Conservation (phyloP, 2,797 vertebrate species). For the Falco naumanni region DNA sequence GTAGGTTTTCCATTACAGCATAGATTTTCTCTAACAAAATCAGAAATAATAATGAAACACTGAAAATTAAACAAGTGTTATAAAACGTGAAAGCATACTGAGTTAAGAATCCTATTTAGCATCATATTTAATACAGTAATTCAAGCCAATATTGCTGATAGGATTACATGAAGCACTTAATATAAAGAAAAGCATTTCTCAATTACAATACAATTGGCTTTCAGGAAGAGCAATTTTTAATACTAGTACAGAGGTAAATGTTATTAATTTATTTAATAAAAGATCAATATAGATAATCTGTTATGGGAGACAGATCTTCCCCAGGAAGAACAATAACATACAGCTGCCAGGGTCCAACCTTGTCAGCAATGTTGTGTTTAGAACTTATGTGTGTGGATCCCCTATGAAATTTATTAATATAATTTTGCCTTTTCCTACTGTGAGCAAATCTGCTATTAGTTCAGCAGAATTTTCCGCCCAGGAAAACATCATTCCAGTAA, state of each 20-base stretch:
- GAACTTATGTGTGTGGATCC: not conserved
- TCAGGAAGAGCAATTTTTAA: not conserved
- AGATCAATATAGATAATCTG: no score
- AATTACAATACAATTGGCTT: not conserved
- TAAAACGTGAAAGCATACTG: not conserved
- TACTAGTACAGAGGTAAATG: not conserved
- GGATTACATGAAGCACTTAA: not conserved
- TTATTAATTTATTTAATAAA: not conserved
- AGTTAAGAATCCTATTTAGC: constrained; percentile 18
- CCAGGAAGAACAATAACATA: not conserved
- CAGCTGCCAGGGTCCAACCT: not conserved
- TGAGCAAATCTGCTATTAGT: not conserved
- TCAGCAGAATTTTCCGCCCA: not conserved
- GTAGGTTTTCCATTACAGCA: not conserved
- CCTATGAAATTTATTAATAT: not conserved
- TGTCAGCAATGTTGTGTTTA: not conserved
- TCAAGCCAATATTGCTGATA: not conserved
- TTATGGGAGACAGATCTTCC: not conserved
- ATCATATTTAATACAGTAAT: constrained; percentile 30
- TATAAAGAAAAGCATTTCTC: not conserved
- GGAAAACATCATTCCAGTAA: not conserved
- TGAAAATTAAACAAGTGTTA: not conserved
- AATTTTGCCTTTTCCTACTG: not conserved
- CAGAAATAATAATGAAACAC: constrained; percentile 1
- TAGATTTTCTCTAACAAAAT: not conserved